Percentiles rank a stretch among this genome's conserved stretches.
Conservation (phyloP, 2,888 invertebrate species). For the Mesorhabditis belari region DNA sequence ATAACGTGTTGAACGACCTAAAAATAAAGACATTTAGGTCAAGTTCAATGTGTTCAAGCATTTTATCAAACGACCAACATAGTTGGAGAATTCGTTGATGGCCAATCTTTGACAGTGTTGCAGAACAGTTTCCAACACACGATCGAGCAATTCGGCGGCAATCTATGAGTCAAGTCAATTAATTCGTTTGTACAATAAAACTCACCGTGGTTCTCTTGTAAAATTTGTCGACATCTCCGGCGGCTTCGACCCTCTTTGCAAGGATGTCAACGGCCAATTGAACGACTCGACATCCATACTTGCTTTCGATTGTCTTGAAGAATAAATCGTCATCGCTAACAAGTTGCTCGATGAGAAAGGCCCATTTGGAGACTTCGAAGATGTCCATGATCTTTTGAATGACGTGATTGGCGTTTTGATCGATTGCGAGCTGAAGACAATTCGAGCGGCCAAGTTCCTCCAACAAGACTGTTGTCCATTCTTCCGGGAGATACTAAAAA, state of each 20-base stretch:
- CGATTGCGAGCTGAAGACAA: not conserved
- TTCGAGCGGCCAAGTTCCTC: not conserved
- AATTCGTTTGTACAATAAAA: too few relatives aligned
- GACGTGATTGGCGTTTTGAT: not conserved
- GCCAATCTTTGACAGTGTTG: slow-evolving; percentile 19
- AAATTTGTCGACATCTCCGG: too few relatives aligned
- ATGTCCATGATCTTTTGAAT: slow-evolving; percentile 20
- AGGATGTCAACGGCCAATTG: slow-evolving; percentile 41
- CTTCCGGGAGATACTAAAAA: not conserved
- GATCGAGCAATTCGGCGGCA: slow-evolving; percentile 5
- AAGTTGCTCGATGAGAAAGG: slow-evolving; percentile 20
- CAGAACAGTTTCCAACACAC: slow-evolving; percentile 11
- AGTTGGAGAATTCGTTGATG: slow-evolving; percentile 43
- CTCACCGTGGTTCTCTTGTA: too few relatives aligned
- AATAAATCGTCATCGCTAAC: slow-evolving; percentile 12
- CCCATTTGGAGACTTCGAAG: slow-evolving; percentile 21
- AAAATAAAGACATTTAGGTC: too few relatives aligned
- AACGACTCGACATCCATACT: slow-evolving; percentile 40
- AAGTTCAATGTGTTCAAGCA: too few relatives aligned
- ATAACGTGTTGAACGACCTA: slow-evolving; percentile 44
- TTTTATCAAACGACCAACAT: too few relatives aligned
- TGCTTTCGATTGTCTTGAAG: slow-evolving; percentile 31
- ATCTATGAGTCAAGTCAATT: not conserved
- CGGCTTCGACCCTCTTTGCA: slow-evolving; percentile 9
- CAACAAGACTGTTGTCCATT: not conserved